A percentile compares a stretch with the other conserved stretches of the same genome.
phyloP scores from a whole-genome alignment of 2,888 invertebrate species.

The Phlogophora meticulosa region DNA sequence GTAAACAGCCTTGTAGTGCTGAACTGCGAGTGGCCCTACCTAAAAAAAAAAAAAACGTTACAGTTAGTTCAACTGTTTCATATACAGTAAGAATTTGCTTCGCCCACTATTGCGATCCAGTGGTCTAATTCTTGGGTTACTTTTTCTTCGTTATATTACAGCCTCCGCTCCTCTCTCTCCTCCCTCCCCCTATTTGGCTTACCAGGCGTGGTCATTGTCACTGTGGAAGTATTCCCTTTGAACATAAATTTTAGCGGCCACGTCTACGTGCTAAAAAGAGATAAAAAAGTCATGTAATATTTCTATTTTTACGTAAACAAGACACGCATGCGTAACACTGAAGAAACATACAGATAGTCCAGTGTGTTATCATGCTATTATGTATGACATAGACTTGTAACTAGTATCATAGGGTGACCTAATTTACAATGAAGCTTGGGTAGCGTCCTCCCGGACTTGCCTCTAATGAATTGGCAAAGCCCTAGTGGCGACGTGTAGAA shows the following conservation, averaged over 20 bases:
- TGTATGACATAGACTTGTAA: not conserved
- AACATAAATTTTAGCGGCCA: not conserved
- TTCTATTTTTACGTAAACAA: conserved; percentile 34
- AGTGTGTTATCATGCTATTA: conserved; percentile 14
- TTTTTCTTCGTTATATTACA: not conserved
- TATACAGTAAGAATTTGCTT: no score
- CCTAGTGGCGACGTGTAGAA: conserved; percentile 7
- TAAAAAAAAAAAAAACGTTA: no score
- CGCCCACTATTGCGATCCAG: no score
- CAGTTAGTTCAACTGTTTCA: not conserved
- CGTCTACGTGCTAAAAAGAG: conserved; percentile 12
- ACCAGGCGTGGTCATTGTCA: not conserved
- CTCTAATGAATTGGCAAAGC: conserved; percentile 36
- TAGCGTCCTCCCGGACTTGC: conserved; percentile 5
- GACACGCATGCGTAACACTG: not conserved
- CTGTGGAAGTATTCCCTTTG: not conserved
- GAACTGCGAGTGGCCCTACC: no score
- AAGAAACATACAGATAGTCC: not conserved
- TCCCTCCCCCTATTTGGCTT: not conserved
- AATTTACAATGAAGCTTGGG: conserved; percentile 31
- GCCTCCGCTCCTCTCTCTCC: no score
- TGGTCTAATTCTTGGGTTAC: not conserved
- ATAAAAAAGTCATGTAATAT: conserved; percentile 8
- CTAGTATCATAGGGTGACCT: conserved; percentile 29
- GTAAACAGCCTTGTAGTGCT: no score